A percentile compares a stretch with the other conserved stretches of the same genome.
These are phyloP conservation scores for Drosophila rellima DNA, from an alignment of 2,888 invertebrate genomes.

Conservation along the genomic window DNA sequence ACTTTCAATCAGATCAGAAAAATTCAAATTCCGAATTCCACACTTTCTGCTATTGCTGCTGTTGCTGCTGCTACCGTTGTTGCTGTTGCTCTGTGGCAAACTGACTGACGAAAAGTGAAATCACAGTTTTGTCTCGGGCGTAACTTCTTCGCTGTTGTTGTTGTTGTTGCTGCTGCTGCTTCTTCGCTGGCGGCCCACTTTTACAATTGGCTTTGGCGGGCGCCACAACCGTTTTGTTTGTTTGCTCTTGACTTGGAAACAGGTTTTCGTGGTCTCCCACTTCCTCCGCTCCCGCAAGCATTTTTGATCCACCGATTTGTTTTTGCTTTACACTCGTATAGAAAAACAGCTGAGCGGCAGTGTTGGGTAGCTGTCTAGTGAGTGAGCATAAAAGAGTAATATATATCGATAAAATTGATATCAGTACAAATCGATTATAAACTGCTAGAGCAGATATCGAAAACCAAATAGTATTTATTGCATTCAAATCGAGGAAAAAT, in stretches of 20 bases:
- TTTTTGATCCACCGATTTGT: slow-evolving; percentile 29
- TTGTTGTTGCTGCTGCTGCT: slow-evolving; percentile 38
- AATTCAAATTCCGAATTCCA: background rate
- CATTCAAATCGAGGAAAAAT: too few relatives aligned
- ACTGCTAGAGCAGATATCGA: too few relatives aligned
- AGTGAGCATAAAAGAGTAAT: too few relatives aligned
- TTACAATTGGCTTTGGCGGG: slow-evolving; percentile 60
- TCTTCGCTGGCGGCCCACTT: slow-evolving; percentile 68
- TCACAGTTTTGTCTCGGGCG: slow-evolving; percentile 42
- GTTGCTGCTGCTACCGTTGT: slow-evolving; percentile 12
- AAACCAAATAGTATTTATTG: too few relatives aligned
- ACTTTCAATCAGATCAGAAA: slow-evolving; percentile 10
- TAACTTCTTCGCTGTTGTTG: slow-evolving; percentile 37
- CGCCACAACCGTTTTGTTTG: slow-evolving; percentile 66
- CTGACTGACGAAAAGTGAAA: slow-evolving; percentile 57
- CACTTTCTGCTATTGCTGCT: slow-evolving; percentile 8
- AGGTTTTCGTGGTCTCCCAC: slow-evolving; percentile 43
- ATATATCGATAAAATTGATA: too few relatives aligned
- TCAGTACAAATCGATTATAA: too few relatives aligned
- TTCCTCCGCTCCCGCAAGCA: slow-evolving; percentile 25
- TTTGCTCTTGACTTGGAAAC: slow-evolving; percentile 64
- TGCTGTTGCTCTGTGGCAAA: slow-evolving; percentile 37
- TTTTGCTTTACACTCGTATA: slow-evolving; percentile 25
- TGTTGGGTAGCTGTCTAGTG: too few relatives aligned
- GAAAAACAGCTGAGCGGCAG: slow-evolving; percentile 37